Percentiles rank a stretch among this genome's conserved stretches.
phyloP scores from a whole-genome alignment of 2,888 invertebrate genomes.

The Eilema sororculum region DNA sequence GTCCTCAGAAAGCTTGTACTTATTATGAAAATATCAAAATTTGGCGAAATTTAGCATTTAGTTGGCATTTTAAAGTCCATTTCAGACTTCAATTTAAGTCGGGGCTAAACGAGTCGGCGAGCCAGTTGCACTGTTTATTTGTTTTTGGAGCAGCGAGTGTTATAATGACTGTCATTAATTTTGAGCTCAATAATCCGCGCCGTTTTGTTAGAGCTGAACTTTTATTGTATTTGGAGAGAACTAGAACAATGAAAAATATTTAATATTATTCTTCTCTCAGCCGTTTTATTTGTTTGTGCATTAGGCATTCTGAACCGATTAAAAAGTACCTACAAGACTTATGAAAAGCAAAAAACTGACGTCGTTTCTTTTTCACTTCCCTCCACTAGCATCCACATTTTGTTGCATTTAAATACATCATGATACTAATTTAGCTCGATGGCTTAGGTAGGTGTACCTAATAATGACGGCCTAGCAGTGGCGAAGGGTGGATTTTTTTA shows the following conservation, averaged over 20 bases:
- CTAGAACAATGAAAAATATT: constrained; percentile 48
- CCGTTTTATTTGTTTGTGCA: not conserved
- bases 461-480: too few relatives aligned
- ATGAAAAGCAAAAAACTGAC: too few relatives aligned
- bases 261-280: not conserved
- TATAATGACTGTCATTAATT: constrained; percentile 68
- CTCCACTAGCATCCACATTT: too few relatives aligned
- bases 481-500: too few relatives aligned
- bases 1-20: constrained; percentile 31
- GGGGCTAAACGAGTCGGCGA: constrained; percentile 48
- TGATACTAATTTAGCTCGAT: too few relatives aligned
- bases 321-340: too few relatives aligned
- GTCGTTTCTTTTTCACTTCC: too few relatives aligned
- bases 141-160: constrained; percentile 57
- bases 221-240: constrained; percentile 56
- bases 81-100: constrained; percentile 44
- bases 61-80: constrained; percentile 34
- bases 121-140: constrained; percentile 61
- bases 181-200: constrained; percentile 53
- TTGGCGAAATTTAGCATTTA: constrained; percentile 30
- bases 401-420: too few relatives aligned
- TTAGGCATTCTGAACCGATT: constrained; percentile 20
- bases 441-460: too few relatives aligned
- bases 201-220: constrained; percentile 60
- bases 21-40: constrained; percentile 32